Evolutionary conservation across 1,140 invertebrate genomes (phyloP).

Genomic region (Andricus grossulariae): DNA sequence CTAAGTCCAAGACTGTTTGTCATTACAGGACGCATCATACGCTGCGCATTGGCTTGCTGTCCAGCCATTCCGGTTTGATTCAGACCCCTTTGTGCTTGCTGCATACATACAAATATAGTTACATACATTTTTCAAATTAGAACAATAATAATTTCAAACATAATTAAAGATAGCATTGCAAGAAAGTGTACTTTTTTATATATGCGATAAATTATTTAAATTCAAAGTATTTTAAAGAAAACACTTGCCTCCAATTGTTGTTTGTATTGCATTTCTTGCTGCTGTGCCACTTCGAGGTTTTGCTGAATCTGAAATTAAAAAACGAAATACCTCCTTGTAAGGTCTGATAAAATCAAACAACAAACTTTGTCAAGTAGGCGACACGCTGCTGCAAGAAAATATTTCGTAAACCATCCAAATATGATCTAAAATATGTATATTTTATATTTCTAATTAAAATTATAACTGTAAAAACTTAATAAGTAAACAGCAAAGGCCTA

Average conservation of each 20-base stretch:
- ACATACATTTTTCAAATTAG: background rate
- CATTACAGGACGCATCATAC: conserved; percentile 81
- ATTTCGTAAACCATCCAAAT: too few relatives aligned
- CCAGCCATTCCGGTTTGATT: conserved; percentile 68
- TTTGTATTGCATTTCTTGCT: conserved; percentile 86
- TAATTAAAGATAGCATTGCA: background rate
- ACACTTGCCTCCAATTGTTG: conserved; percentile 81
- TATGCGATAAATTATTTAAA: conserved; percentile 17
- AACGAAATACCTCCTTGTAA: background rate
- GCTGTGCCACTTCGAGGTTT: conserved; percentile 85
- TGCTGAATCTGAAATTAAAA: conserved; percentile 78
- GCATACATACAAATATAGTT: conserved; percentile 56
- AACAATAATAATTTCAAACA: background rate
- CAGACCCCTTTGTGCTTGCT: conserved; percentile 71
- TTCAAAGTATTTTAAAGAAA: conserved; percentile 45
- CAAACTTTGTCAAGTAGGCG: too few relatives aligned
- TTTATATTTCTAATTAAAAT: too few relatives aligned
- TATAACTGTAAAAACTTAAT: too few relatives aligned
- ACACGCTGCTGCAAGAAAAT: too few relatives aligned
- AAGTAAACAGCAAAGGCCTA: too few relatives aligned
- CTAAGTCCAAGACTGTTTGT: conserved; percentile 82
- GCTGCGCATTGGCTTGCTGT: conserved; percentile 74
- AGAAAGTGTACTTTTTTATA: background rate
- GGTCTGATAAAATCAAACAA: too few relatives aligned
- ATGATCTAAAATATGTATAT: too few relatives aligned